Evolutionary conservation across 2,113 vertebrate species (phyloP).

Genomic region (Lophochroa leadbeateri): DNA sequence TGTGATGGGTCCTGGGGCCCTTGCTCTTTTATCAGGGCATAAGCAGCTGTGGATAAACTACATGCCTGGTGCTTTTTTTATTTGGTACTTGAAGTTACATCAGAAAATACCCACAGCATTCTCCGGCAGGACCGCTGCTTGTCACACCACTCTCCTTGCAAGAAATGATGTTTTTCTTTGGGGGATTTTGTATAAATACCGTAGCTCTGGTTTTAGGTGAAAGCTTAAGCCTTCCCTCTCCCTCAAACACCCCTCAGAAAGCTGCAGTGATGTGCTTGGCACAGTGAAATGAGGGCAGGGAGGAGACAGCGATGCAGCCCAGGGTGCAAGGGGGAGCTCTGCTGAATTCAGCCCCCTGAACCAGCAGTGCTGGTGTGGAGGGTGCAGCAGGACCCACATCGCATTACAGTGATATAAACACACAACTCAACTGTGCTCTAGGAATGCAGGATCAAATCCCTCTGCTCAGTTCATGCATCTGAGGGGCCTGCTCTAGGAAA

Average conservation of each 20-base stretch:
- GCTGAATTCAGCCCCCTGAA: neutral
- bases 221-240: neutral
- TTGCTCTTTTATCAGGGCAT: constrained; percentile 37
- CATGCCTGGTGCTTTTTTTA: neutral
- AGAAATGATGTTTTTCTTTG: neutral
- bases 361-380: neutral
- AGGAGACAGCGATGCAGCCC: neutral
- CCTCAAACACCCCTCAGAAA: neutral
- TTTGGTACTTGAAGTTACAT: neutral
- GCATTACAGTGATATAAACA: fast-evolving
- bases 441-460: neutral
- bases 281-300: fast-evolving
- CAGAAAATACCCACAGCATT: neutral
- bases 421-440: neutral
- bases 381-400: neutral
- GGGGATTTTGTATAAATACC: neutral
- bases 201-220: neutral
- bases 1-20: constrained; percentile 52
- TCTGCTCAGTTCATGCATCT: neutral
- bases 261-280: neutral
- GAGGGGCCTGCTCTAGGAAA: neutral
- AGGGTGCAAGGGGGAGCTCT: neutral
- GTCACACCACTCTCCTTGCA: neutral
- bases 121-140: neutral
- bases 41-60: neutral